Base-by-base conservation (phyloP, 2,797 vertebrate genomes). In the Oryzias sinensis region DNA sequence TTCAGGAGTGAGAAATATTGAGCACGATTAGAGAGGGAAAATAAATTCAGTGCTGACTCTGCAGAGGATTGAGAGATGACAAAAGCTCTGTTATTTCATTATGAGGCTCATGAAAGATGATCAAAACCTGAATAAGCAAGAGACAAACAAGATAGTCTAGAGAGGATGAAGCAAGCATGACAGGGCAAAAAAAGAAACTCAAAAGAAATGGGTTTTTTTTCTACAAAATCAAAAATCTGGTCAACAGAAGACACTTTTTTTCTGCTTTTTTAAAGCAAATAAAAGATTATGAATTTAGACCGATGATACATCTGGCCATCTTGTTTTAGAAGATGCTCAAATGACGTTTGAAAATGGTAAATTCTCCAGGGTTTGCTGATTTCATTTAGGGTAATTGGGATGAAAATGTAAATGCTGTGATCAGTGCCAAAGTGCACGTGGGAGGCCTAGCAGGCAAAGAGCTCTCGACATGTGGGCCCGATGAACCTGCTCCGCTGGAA, bases 401-500 rank as follows among this genome's bases (percentile, higher is more conserved):
- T 37, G 17, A 51, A 45, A 17, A 68, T 49, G 17, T 15, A 20
- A 53, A 61, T 52, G 33, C 42, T 44, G 49, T 64, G 57, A 63
- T 68, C 51, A 4, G 15, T 65, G 68, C 56, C 65, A 79, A 56
- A 73, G 53, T 57, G 57, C 49, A 67, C 57, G 60, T 72, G 24
- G 74, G 74, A 73, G 70, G 74, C 76, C 79, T 69, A 73, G 59
- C 67, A 80, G 72, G 71, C 82, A 76, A 80, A 79, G 65, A 83
- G 81, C 79, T 83, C 68, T 65, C 75, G 65, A 62, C 78, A 76
- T 77, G 76, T 78, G 82, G 70, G 76, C 76, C 71, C 64, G 73
- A 79, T 80, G 72, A 85, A 86, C 66, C 72, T 76, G 82, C 75
- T 79, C 74, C 78, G 70, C 83, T 86, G 84, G 86, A 87, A 57